Base-by-base conservation (phyloP, 2,888 invertebrate species). In the Halictus ligatus region DNA sequence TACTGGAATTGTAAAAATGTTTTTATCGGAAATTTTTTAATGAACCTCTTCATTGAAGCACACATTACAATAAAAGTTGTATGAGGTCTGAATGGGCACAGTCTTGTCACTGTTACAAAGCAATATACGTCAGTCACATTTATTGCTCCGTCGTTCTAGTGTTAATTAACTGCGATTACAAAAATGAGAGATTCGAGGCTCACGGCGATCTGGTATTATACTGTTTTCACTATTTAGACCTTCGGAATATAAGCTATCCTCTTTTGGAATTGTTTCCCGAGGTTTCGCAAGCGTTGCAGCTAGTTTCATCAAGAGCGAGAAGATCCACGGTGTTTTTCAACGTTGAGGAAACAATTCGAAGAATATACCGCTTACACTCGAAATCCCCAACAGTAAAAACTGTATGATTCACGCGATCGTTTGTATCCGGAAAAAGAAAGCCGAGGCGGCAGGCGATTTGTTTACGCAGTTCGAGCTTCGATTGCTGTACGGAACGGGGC, bases 401-500 rank as follows among this genome's bases (percentile, higher is more conserved):
- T 54, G 21, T 54, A 21, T n/a, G 54, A 54, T 64, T 64, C 60
- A 25, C 15, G 15, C 15, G 29, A 15, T 29, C 60, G 10, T 64
- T 64, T 64, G 69, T 69, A 69, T 35, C 69, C 69, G 69, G 69
- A 21, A 69, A 69, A 69, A 40, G 69, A 40, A 21, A 69, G 69
- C 43, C 21, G 6, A 18, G 21, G 21, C 40, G 40, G 43, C 18
- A 8, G 21, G 35, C 40, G 40, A 69, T 35, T 40, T n/a, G 21
- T 69, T 69, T 69, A 43, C 40, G 21, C 12, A 12, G 69, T n/a
- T 40, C 5, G 5, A 43, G 71, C 43, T 71, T 13, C n/a, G n/a
- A n/a, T 71, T 43, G n/a, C 43, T 12, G 40, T 10, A 43, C 69
- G 69, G 12, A 43, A 71, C 43, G n/a, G 21, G 4, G n/a, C 40